phyloP scores from a whole-genome alignment of 2,888 invertebrate genomes.

The Linnaemya vulpina region DNA sequence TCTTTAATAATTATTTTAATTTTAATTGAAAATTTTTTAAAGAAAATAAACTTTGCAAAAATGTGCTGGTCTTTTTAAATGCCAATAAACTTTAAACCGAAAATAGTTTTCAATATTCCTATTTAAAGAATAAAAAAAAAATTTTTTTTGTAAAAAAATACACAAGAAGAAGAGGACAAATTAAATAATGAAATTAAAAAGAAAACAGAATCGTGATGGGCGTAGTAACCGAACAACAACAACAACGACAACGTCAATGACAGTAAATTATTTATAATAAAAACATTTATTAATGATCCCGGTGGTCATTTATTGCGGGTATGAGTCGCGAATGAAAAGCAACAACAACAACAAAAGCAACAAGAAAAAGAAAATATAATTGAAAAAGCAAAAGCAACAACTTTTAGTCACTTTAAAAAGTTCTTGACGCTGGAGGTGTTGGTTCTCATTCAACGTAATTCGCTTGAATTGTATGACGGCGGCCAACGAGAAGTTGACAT shows the following conservation, averaged over 20 bases:
- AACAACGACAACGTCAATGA: conserved; percentile 18
- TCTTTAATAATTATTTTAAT: too few species aligned
- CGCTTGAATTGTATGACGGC: conserved; percentile 54
- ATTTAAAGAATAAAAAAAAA: conserved; percentile 8
- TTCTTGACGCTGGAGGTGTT: conserved; percentile 61
- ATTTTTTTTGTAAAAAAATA: conserved; percentile 15
- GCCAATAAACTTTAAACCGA: conserved; percentile 13
- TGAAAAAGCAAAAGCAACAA: neutral
- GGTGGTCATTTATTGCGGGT: conserved; percentile 63
- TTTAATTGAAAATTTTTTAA: neutral
- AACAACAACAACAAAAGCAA: conserved; percentile 40
- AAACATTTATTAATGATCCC: conserved; percentile 52
- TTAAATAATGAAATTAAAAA: too few species aligned
- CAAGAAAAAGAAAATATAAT: neutral
- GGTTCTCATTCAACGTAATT: conserved; percentile 52
- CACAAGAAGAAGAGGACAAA: too few species aligned
- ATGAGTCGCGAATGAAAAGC: too few species aligned
- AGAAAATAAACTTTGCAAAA: neutral
- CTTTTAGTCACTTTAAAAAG: conserved; percentile 26
- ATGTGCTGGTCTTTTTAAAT: too few species aligned
- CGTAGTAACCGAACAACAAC: conserved; percentile 29
- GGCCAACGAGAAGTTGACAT: conserved; percentile 65
- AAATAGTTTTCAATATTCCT: conserved; percentile 31
- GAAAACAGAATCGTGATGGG: conserved; percentile 33
- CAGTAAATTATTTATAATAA: conserved; percentile 45